Conservation (phyloP, 2,113 vertebrate species). For the Mohoua ochrocephala region DNA sequence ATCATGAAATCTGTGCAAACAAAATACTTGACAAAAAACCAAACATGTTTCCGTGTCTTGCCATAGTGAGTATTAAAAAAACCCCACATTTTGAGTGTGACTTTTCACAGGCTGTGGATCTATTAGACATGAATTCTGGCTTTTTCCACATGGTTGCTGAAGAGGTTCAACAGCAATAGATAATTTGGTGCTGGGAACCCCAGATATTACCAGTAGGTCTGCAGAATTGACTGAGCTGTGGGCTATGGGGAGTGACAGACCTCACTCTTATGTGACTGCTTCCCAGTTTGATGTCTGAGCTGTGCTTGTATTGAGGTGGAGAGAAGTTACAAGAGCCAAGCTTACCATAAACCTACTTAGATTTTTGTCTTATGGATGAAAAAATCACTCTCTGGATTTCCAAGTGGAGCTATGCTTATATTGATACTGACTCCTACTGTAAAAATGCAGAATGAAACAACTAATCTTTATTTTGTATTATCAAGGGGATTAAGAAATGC, state of each 20-base stretch:
- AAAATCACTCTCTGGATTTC: neutral
- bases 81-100: fast-evolving
- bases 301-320: neutral
- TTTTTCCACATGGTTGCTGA: neutral
- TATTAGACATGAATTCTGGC: neutral
- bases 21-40: neutral
- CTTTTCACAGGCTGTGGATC: neutral
- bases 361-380: neutral
- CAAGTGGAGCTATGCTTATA: neutral
- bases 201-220: neutral
- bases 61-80: neutral
- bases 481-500: neutral
- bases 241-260: neutral
- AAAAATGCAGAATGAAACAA: neutral
- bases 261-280: fast-evolving
- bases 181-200: neutral
- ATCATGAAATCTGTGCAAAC: neutral
- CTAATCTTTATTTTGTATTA: neutral
- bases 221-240: neutral
- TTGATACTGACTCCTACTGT: neutral
- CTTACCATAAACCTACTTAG: neutral
- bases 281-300: neutral
- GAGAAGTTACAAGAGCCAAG: neutral
- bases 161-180: neutral
- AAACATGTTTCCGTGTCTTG: neutral